These are phyloP conservation scores for Oreotrochilus melanogaster DNA, from an alignment of 2,113 vertebrate species.

Conservation along the genomic window DNA sequence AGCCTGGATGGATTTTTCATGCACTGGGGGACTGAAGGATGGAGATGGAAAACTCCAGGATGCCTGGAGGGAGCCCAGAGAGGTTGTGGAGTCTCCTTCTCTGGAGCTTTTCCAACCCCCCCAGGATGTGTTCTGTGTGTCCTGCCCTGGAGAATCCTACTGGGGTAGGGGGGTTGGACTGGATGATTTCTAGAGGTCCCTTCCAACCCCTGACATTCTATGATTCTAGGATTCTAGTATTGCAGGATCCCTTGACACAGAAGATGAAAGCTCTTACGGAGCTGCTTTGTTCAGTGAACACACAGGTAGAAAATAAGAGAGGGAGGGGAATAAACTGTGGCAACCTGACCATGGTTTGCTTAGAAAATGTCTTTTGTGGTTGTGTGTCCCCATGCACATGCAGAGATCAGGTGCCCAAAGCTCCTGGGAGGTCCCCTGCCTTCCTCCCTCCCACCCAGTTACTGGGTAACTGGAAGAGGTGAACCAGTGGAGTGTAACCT, in stretches of 20 bases:
- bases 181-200: too few relatives aligned
- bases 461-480: background rate
- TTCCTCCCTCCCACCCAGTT: background rate
- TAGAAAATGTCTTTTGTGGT: background rate
- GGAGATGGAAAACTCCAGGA: background rate
- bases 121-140: too few relatives aligned
- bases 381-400: too few relatives aligned
- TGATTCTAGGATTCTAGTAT: background rate
- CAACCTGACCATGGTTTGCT: background rate
- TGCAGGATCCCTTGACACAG: background rate
- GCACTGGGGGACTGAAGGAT: background rate
- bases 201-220: too few relatives aligned
- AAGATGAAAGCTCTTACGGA: background rate
- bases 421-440: background rate
- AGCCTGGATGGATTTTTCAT: conserved; percentile 20
- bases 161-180: too few relatives aligned
- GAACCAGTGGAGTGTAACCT: background rate
- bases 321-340: background rate
- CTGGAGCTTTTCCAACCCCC: too few relatives aligned
- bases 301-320: background rate
- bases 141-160: too few relatives aligned
- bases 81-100: too few relatives aligned
- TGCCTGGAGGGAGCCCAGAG: background rate
- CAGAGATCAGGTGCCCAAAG: background rate
- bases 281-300: background rate